Base-by-base conservation (phyloP, 2,888 invertebrate species). In the Callinectes sapidus region DNA sequence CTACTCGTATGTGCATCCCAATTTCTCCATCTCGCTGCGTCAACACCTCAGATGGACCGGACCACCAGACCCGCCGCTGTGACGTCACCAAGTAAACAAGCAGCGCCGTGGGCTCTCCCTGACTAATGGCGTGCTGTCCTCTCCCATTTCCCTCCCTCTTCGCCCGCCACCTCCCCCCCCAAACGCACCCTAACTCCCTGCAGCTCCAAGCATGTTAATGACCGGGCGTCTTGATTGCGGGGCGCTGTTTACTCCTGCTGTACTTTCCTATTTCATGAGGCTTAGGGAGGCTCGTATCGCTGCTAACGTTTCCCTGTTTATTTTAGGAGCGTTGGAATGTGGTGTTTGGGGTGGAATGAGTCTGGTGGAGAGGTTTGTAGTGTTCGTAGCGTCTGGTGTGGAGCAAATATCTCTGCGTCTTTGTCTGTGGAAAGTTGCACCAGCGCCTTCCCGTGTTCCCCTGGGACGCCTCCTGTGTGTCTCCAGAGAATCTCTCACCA, bases 21-120 rank as follows among this genome's bases (percentile, higher is more conserved):
- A 81, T 81, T 81, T 81, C 14, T 81, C 35, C 81, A 81, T 81
- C 35, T 81, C 81, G 81, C 81, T 81, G 81, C 81, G 35, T 81
- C 81, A 81, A 81, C 71, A 71, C 81, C 81, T 81, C 81, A 81
- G 81, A 81, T 81, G 35, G 81, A 81, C 81, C 32, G 13, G 35
- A 81, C 81, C 48, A 8, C 48, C 48, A 48, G 48, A 48, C 48
- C 48, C 48, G 48, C 35, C 81, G 35, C 81, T 16, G 32, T 32
- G 81, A 81, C 81, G 81, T 81, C 81, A 81, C 16, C 1, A 81
- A 16, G 81, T 81, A 81, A 81, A 81, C 71, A 71, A 28, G 23
- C 32, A 81, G 32, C 1, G 81, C 35, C 81, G 35, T 35, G 81
- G 35, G 28, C n/a, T 81, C 81, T 13, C 81, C 35, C 14, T 32